phyloP scores from a whole-genome alignment of 92 coral and sea anemone genomes.

The Heliopora coerulea region DNA sequence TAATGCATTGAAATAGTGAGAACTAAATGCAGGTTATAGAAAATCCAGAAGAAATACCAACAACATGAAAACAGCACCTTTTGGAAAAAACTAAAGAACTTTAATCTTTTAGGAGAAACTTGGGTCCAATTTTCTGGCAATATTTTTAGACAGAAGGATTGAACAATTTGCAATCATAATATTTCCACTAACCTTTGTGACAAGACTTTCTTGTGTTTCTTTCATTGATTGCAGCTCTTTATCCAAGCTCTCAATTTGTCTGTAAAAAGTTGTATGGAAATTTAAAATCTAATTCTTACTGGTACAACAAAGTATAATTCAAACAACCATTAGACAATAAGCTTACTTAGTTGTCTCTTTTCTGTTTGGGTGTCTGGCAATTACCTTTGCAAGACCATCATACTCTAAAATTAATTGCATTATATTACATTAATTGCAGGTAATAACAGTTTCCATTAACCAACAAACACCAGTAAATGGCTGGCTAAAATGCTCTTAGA shows the following conservation, averaged over 20 bases:
- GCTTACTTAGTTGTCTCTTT: slow-evolving; percentile 87
- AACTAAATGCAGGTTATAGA: neutral
- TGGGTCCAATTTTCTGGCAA: too few species aligned
- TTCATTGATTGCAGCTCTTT: slow-evolving; percentile 74
- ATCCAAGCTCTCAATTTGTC: slow-evolving; percentile 84
- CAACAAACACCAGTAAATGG: too few species aligned
- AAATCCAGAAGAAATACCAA: neutral
- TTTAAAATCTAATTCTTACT: too few species aligned
- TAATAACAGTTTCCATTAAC: neutral
- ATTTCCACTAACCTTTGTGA: slow-evolving; percentile 68
- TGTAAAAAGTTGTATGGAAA: too few species aligned
- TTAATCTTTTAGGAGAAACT: too few species aligned
- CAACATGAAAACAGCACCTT: neutral
- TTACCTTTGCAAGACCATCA: slow-evolving; percentile 92
- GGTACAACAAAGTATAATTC: too few species aligned
- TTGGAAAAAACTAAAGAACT: neutral
- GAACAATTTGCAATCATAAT: too few species aligned
- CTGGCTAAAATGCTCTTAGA: too few species aligned
- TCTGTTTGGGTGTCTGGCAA: slow-evolving; percentile 89
- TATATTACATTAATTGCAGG: neutral
- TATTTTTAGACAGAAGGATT: too few species aligned
- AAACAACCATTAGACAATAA: too few species aligned
- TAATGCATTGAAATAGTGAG: slow-evolving; percentile 16
- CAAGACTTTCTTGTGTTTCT: slow-evolving; percentile 77
- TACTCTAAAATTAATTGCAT: slow-evolving; percentile 61